phyloP scores from a whole-genome alignment of 2,888 invertebrate genomes.

The Prosopocoilus inquinatus region DNA sequence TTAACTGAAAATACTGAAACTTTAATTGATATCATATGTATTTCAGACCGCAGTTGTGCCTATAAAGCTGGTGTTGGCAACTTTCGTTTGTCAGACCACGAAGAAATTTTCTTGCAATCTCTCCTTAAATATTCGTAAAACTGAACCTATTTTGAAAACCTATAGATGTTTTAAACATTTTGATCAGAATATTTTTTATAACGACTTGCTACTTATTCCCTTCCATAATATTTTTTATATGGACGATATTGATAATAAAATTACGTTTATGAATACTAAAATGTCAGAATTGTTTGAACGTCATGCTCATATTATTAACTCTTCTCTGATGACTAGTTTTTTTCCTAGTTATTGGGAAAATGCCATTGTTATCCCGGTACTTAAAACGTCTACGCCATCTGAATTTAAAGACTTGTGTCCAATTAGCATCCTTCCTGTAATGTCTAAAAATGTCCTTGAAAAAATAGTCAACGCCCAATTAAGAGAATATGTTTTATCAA shows the following conservation, averaged over 20 bases:
- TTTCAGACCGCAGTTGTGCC: neutral
- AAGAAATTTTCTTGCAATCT: neutral
- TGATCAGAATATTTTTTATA: neutral
- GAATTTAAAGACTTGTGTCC: conserved; percentile 1
- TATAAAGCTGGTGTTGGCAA: neutral
- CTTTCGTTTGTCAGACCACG: neutral
- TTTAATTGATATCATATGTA: conserved; percentile 3
- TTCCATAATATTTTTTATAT: conserved; percentile 4
- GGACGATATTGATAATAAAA: neutral
- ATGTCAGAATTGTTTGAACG: neutral
- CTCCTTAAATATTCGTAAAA: too few relatives aligned
- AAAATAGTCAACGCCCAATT: neutral
- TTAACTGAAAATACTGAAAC: neutral
- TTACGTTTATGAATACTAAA: neutral
- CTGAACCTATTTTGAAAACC: too few relatives aligned
- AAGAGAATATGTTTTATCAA: too few relatives aligned
- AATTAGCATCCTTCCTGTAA: conserved; percentile 4
- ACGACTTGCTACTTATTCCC: conserved; percentile 1
- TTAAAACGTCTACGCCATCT: neutral
- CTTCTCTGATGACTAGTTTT: neutral
- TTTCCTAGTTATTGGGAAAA: neutral
- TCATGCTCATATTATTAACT: conserved; percentile 3
- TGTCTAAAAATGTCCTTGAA: conserved; percentile 2
- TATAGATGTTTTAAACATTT: neutral
- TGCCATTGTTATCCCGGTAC: neutral